Percentiles rank a stretch among this genome's conserved stretches.
phyloP scores from a whole-genome alignment of 2,797 vertebrate species.

The Saxicola maurus region DNA sequence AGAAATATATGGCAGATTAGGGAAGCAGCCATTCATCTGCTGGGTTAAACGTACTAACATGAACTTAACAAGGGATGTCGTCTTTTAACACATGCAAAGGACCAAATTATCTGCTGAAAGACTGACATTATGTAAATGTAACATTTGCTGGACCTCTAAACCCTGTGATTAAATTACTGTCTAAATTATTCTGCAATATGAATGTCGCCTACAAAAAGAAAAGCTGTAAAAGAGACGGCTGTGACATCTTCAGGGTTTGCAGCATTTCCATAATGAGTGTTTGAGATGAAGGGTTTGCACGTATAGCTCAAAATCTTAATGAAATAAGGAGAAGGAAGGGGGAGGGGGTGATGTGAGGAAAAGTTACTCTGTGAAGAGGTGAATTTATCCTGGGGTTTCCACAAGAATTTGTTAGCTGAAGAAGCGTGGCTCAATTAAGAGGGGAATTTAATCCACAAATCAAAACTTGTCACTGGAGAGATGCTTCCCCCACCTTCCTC shows the following conservation, averaged over 20 bases:
- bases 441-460: conserved; percentile 4
- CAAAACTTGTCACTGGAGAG: neutral
- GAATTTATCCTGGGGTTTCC: neutral
- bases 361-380: neutral
- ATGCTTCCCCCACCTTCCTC: neutral
- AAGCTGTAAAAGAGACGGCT: conserved; percentile 33
- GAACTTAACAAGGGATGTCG: conserved; percentile 50
- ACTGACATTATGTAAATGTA: conserved; percentile 68
- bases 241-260: conserved; percentile 37
- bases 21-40: conserved; percentile 39
- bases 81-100: conserved; percentile 62
- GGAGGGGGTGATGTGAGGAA: neutral
- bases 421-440: neutral
- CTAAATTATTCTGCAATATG: conserved; percentile 62
- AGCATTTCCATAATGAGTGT: conserved; percentile 19
- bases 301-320: conserved; percentile 3
- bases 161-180: conserved; percentile 66
- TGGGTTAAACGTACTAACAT: conserved; percentile 39
- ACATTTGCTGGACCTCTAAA: conserved; percentile 68
- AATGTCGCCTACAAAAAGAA: conserved; percentile 29
- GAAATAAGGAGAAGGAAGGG: neutral
- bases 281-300: neutral
- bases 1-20: conserved; percentile 44
- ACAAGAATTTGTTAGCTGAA: neutral
- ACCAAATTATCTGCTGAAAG: conserved; percentile 63